Base-by-base conservation (phyloP, 1,140 invertebrate genomes). In the Drosophila mojavensis region DNA sequence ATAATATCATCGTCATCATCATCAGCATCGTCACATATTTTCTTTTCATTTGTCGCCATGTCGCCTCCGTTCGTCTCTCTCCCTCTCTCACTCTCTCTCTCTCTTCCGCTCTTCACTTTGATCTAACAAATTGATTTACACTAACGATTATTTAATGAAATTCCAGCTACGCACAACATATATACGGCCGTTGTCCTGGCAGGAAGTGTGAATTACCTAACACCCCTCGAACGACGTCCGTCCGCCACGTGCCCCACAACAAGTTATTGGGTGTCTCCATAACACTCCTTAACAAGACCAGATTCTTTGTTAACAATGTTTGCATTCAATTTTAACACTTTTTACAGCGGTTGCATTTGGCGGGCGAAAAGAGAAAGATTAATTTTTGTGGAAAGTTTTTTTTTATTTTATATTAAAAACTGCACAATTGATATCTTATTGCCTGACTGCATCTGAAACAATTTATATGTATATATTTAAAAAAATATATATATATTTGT, bases 101-200 rank as follows among this genome's bases (percentile, higher is more conserved):
- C 2, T 33, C 33, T 5, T 30, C 28, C 26, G 20, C 20, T 24
- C 20, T 24, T 24, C 20, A 69, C 83, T 88, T 88, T 88, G 84
- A 88, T 88, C 84, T 78, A 80, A 72, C 83, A 79, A 86, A 86
- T 89, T 88, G 84, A 89, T 89, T 89, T 88, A 88, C 84, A 88
- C 84, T 88, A 88, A 88, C 84, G 84, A 84, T 89, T 88, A 78
- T 88, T 88, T 88, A 88, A 88, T 88, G 84, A 88, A 88, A 88
- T 88, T 89, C 84, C 84, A 67, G 48, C 58, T 41, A 45, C 56
- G 62, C 53, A 72, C 43, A 50, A 28, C 51, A 65, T 43, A 53
- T 28, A 17, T 48, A 60, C 45, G 41, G 10, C 59, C 50, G 43
- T 59, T 60, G 67, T 79, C 80, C 65, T 69, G 75, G 45, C 72